Conservation (phyloP, 2,113 vertebrate genomes). For the Furnarius figulus region DNA sequence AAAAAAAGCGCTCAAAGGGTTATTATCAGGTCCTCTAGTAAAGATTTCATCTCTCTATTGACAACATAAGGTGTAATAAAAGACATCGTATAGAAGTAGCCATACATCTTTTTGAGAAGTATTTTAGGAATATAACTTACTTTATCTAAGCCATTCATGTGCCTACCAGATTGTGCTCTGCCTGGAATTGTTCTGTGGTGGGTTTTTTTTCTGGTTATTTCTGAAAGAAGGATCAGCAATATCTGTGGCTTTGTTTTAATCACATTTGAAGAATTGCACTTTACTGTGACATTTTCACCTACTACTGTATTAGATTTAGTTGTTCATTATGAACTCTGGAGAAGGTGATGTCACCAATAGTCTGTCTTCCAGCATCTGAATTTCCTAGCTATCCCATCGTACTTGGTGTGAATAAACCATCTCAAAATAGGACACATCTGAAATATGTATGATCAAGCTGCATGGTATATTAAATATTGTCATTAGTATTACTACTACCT, state of each 20-base stretch:
- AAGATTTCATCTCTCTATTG: not conserved
- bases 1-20: not conserved
- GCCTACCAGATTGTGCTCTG: not conserved
- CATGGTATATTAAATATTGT: not conserved
- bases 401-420: not conserved
- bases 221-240: not conserved
- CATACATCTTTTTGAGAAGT: not conserved
- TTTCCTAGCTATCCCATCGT: not conserved
- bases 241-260: not conserved
- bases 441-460: not conserved
- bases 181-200: not conserved
- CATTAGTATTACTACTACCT: not conserved
- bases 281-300: not conserved
- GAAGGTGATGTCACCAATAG: not conserved
- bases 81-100: not conserved
- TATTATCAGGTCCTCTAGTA: not conserved
- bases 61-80: not conserved
- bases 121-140: not conserved
- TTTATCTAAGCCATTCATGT: not conserved
- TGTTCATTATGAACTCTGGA: not conserved
- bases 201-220: not conserved
- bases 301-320: not conserved
- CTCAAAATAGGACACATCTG: not conserved
- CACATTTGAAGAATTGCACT: not conserved
- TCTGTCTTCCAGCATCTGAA: not conserved